A percentile compares a stretch with the other conserved stretches of the same genome.
phyloP scores from a whole-genome alignment of 2,888 invertebrate genomes.

The Chrysotoxum bicinctum region DNA sequence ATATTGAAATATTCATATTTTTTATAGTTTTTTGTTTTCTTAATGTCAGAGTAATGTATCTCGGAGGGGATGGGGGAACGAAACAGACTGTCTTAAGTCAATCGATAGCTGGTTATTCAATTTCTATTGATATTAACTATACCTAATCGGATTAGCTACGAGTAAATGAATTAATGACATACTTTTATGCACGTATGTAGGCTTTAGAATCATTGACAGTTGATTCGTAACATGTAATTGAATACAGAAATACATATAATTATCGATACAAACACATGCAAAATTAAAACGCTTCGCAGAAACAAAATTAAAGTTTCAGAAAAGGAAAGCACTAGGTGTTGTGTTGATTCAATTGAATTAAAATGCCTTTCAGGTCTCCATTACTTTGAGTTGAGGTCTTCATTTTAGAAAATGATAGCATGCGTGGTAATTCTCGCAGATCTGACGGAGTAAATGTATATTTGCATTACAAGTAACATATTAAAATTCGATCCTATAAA shows the following conservation, averaged over 20 bases:
- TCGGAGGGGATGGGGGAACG: not conserved
- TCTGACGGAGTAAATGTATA: too few species aligned
- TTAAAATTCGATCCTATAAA: too few species aligned
- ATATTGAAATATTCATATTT: slow-evolving; percentile 30
- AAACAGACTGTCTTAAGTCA: not conserved
- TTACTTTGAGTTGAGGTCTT: too few species aligned
- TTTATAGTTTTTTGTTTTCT: not conserved
- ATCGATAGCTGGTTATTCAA: slow-evolving; percentile 20
- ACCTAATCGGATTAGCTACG: slow-evolving; percentile 24
- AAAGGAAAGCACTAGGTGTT: too few species aligned
- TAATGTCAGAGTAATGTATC: not conserved
- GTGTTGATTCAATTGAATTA: too few species aligned
- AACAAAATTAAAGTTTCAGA: not conserved
- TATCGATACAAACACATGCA: too few species aligned
- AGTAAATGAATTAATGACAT: slow-evolving; percentile 3
- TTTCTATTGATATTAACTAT: slow-evolving; percentile 23
- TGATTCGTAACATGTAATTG: too few species aligned
- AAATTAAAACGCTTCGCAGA: not conserved
- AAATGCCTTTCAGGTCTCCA: too few species aligned
- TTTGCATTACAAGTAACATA: too few species aligned
- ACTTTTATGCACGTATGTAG: not conserved
- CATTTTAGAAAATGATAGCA: too few species aligned
- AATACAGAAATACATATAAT: too few species aligned
- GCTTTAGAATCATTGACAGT: not conserved
- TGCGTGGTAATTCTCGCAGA: too few species aligned